Percentiles rank a stretch among this genome's conserved stretches.
phyloP scores from a whole-genome alignment of 2,888 invertebrate species.

The Ophioninae sp. region DNA sequence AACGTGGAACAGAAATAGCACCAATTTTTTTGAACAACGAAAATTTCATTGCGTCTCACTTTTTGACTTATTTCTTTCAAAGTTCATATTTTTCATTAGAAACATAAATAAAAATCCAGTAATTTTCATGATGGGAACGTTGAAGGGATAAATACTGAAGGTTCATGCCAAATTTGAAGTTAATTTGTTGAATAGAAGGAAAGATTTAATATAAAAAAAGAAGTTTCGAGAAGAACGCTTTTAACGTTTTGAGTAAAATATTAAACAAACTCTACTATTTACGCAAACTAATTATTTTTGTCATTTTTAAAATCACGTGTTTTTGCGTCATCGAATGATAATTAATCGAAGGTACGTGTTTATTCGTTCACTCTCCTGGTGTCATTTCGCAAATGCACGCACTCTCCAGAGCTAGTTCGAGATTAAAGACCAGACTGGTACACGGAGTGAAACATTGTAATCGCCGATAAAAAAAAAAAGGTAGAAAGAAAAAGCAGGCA shows the following conservation, averaged over 20 bases:
- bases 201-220: background rate
- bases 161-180: no score
- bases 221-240: no score
- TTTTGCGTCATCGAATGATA: background rate
- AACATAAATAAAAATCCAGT: no score
- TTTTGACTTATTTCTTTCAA: no score
- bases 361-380: slow-evolving; percentile 19
- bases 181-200: no score
- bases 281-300: background rate
- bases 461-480: slow-evolving; percentile 30
- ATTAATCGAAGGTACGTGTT: background rate
- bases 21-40: no score
- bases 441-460: slow-evolving; percentile 19
- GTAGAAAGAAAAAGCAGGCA: background rate
- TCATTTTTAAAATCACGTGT: background rate
- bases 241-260: background rate
- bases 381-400: slow-evolving; percentile 18
- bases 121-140: no score
- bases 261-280: background rate
- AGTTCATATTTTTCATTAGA: no score
- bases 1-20: no score
- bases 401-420: slow-evolving; percentile 31
- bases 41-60: no score
- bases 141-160: no score
- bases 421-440: slow-evolving; percentile 21